phyloP scores from a whole-genome alignment of 2,888 invertebrate species.

The Lobophora halterata region DNA sequence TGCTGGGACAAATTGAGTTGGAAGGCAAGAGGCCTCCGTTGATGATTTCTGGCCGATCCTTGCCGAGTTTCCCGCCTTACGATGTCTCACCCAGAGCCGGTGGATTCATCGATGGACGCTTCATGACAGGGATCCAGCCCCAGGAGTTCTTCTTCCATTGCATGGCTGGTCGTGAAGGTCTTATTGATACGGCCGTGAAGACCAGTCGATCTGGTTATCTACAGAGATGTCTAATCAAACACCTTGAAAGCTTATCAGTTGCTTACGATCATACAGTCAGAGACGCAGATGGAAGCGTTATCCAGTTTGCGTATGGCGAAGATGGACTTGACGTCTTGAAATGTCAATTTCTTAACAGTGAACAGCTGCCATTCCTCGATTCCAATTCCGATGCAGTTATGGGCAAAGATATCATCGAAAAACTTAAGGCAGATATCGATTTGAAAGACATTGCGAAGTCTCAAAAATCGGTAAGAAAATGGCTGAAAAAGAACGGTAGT shows the following conservation, averaged over 20 bases:
- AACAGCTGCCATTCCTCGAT: slow-evolving; percentile 90
- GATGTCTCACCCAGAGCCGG: slow-evolving; percentile 95
- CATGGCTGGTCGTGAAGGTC: slow-evolving; percentile 99
- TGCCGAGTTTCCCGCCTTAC: slow-evolving; percentile 95
- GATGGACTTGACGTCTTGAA: slow-evolving; percentile 95
- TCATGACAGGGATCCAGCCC: slow-evolving; percentile 98
- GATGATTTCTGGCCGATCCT: slow-evolving; percentile 94
- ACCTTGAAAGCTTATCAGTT: slow-evolving; percentile 96
- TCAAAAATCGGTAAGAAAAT: slow-evolving; percentile 81
- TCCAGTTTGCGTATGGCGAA: slow-evolving; percentile 97
- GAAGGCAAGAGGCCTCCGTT: slow-evolving; percentile 98
- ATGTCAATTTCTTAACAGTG: slow-evolving; percentile 89
- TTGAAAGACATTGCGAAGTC: slow-evolving; percentile 75
- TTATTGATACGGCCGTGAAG: slow-evolving; percentile 99
- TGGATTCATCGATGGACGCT: slow-evolving; percentile 97
- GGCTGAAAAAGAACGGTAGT: slow-evolving; percentile 81
- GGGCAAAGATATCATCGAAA: slow-evolving; percentile 77
- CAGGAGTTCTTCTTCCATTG: slow-evolving; percentile 99
- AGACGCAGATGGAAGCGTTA: slow-evolving; percentile 95
- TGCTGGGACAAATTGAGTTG: slow-evolving; percentile 98
- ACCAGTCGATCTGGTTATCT: slow-evolving; percentile 99
- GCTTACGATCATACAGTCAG: slow-evolving; percentile 97
- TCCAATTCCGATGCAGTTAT: slow-evolving; percentile 87
- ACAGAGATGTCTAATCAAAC: slow-evolving; percentile 97
- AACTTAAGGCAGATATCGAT: slow-evolving; percentile 80